Conservation (phyloP, 2,888 invertebrate genomes). For the Eretmocerus hayati region DNA sequence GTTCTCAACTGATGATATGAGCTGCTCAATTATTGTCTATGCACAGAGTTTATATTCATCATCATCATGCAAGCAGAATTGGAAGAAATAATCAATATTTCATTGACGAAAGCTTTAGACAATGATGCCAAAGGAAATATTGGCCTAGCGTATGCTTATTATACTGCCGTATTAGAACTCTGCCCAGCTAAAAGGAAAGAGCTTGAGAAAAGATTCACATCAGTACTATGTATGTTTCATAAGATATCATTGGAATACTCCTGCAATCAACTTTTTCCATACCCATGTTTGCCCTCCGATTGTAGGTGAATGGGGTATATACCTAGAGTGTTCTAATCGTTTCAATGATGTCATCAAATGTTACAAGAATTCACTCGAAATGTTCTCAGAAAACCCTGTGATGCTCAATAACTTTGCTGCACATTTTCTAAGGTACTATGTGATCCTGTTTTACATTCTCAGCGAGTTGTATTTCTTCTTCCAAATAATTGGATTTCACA, state of each 20-base stretch:
- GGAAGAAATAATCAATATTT: slow-evolving; percentile 28
- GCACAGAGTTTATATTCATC: no score
- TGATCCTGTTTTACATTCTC: slow-evolving; percentile 3
- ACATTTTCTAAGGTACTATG: slow-evolving; percentile 31
- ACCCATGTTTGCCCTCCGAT: slow-evolving; percentile 1
- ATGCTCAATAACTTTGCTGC: slow-evolving; percentile 38
- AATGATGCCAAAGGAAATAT: slow-evolving; percentile 31
- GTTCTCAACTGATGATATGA: no score
- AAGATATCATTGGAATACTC: neutral
- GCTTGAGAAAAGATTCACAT: slow-evolving; percentile 33
- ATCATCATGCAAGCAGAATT: slow-evolving; percentile 29
- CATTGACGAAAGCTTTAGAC: slow-evolving; percentile 32
- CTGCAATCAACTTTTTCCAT: neutral
- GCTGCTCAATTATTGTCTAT: no score
- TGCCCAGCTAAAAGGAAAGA: slow-evolving; percentile 29
- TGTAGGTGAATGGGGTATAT: slow-evolving; percentile 37
- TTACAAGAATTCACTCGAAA: slow-evolving; percentile 31
- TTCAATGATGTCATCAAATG: slow-evolving; percentile 29
- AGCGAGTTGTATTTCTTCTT: no score
- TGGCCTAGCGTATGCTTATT: slow-evolving; percentile 36
- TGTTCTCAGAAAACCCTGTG: slow-evolving; percentile 31
- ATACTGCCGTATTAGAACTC: slow-evolving; percentile 32
- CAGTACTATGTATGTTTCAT: slow-evolving; percentile 30
- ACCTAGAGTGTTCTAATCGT: slow-evolving; percentile 27
- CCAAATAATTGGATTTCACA: no score